These are phyloP conservation scores for Clarias platycephalus DNA, from an alignment of 2,797 vertebrate genomes.

Conservation along the genomic window DNA sequence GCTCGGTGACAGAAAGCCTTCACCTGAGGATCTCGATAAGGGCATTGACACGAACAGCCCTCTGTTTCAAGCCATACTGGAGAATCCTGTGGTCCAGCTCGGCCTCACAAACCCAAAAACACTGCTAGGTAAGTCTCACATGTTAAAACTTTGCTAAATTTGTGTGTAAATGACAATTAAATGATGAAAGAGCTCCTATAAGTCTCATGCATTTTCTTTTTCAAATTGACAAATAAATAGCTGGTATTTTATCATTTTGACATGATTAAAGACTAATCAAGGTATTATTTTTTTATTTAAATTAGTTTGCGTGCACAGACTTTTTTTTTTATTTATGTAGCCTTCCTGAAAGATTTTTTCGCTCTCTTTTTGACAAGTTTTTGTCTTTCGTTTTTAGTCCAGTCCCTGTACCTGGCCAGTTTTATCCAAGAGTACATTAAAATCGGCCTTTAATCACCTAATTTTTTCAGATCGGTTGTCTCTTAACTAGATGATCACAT, in stretches of 20 bases:
- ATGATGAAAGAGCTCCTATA: not conserved
- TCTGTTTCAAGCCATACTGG: constrained; percentile 96
- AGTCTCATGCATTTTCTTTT: not conserved
- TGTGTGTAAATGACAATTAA: not conserved
- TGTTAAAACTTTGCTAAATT: not conserved
- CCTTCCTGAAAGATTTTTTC: too few species aligned
- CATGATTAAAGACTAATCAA: not conserved
- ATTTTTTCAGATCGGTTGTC: too few species aligned
- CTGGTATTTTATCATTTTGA: not conserved
- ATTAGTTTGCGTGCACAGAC: too few species aligned
- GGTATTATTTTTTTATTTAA: too few species aligned
- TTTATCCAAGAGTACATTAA: too few species aligned
- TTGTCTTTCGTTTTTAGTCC: too few species aligned
- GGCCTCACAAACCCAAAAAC: constrained; percentile 98
- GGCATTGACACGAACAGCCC: constrained; percentile 94
- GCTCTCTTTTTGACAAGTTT: too few species aligned
- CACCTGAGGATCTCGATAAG: constrained; percentile 94
- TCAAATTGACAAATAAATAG: not conserved
- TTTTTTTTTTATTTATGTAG: too few species aligned
- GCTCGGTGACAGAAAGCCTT: constrained; percentile 94
- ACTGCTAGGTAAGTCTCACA: constrained; percentile 79
- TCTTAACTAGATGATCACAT: too few species aligned
- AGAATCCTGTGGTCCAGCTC: constrained; percentile 97
- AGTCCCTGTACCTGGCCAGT: too few species aligned
- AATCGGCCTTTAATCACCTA: too few species aligned